A percentile compares a stretch with the other conserved stretches of the same genome.
Evolutionary conservation across 1,140 invertebrate genomes (phyloP).

Genomic region (Aphis craccivora): DNA sequence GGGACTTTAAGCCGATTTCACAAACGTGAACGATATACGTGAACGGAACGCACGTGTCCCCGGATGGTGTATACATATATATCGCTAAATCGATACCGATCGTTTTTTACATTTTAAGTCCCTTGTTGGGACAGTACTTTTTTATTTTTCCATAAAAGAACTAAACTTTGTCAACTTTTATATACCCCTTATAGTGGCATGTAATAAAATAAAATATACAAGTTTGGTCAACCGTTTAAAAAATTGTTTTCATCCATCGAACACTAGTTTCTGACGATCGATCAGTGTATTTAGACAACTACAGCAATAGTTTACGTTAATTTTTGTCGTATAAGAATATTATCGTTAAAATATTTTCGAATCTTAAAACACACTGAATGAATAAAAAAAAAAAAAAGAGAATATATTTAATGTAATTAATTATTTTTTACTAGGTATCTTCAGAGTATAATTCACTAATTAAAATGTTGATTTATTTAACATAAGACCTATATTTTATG

Average conservation of each 20-base stretch:
- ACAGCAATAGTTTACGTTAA: background rate
- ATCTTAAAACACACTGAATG: background rate
- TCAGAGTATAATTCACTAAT: background rate
- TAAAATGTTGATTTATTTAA: conserved; percentile 10
- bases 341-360: background rate
- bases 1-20: conserved; percentile 44
- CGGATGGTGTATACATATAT: background rate
- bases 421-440: background rate
- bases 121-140: background rate
- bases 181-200: background rate
- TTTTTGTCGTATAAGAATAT: background rate
- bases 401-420: background rate
- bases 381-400: background rate
- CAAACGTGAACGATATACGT: conserved; percentile 30
- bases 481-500: background rate
- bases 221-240: background rate
- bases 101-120: conserved; percentile 23
- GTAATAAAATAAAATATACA: conserved; percentile 1
- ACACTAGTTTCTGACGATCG: background rate
- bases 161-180: conserved; percentile 44
- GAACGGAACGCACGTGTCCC: background rate
- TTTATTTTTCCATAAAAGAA: background rate
- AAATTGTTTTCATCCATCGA: background rate
- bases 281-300: background rate
- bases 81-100: conserved; percentile 44